phyloP scores from a whole-genome alignment of 2,888 invertebrate species.

The Scaptomyza polygonia region DNA sequence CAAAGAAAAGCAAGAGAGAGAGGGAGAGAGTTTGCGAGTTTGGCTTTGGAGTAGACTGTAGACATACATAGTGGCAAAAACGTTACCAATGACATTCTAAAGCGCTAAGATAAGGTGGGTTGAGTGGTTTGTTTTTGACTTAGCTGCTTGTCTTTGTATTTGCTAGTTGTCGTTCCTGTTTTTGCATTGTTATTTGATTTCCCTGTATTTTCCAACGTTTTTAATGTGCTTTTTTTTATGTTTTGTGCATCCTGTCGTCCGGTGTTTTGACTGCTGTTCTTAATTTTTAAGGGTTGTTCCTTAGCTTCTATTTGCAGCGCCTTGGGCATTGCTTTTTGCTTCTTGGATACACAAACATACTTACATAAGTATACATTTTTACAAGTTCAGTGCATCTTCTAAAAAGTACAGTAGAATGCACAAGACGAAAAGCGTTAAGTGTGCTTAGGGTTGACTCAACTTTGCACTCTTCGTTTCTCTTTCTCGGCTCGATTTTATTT shows the following conservation, averaged over 20 bases:
- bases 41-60: slow-evolving; percentile 18
- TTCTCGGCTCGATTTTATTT: not conserved
- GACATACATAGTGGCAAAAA: slow-evolving; percentile 45
- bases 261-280: slow-evolving; percentile 27
- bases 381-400: slow-evolving; percentile 54
- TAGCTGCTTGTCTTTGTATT: not conserved
- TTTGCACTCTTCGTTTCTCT: slow-evolving; percentile 47
- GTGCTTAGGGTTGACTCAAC: slow-evolving; percentile 72
- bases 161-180: slow-evolving; percentile 19
- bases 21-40: slow-evolving; percentile 2
- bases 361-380: slow-evolving; percentile 14
- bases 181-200: slow-evolving; percentile 51
- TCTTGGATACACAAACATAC: slow-evolving; percentile 7
- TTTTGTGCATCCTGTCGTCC: slow-evolving; percentile 30
- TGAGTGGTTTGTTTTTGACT: slow-evolving; percentile 22
- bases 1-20: slow-evolving; percentile 1
- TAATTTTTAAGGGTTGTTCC: slow-evolving; percentile 66
- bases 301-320: slow-evolving; percentile 31
- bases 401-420: slow-evolving; percentile 60
- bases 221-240: slow-evolving; percentile 20
- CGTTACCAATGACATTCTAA: slow-evolving; percentile 32
- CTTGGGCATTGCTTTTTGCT: slow-evolving; percentile 12
- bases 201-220: slow-evolving; percentile 38
- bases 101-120: slow-evolving; percentile 1
- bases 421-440: slow-evolving; percentile 23